phyloP scores from a whole-genome alignment of 2,797 vertebrate genomes.

The Cirrhinus mrigala region DNA sequence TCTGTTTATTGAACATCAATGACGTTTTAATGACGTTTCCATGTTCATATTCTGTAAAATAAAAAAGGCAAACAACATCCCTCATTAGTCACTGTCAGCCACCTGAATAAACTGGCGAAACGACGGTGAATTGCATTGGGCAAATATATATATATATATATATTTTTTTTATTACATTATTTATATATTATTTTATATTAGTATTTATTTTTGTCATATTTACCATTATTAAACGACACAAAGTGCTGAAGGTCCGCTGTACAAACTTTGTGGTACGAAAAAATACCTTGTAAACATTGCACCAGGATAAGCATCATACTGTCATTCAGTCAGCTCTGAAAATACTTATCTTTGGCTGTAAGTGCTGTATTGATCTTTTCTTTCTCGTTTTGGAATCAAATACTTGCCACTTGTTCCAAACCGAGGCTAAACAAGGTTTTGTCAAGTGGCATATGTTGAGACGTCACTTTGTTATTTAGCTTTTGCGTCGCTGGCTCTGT shows the following conservation, averaged over 20 bases:
- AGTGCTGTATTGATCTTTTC: background rate
- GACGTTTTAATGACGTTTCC: background rate
- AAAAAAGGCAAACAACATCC: background rate
- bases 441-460: background rate
- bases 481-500: background rate
- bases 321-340: constrained; percentile 8
- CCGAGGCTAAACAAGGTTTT: background rate
- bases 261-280: background rate
- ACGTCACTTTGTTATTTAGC: background rate
- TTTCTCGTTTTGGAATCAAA: constrained; percentile 3
- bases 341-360: background rate
- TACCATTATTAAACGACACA: background rate
- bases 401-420: background rate
- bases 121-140: background rate
- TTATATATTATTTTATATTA: background rate
- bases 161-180: background rate
- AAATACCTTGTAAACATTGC: background rate
- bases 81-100: background rate
- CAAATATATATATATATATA: too few relatives aligned
- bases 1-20: background rate
- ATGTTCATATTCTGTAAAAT: background rate
- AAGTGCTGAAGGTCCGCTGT: background rate
- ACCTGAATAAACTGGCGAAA: background rate
- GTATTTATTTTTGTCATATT: background rate
- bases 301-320: background rate